Evolutionary conservation across 2,888 invertebrate species (phyloP).

Genomic region (Phengaris alcon): DNA sequence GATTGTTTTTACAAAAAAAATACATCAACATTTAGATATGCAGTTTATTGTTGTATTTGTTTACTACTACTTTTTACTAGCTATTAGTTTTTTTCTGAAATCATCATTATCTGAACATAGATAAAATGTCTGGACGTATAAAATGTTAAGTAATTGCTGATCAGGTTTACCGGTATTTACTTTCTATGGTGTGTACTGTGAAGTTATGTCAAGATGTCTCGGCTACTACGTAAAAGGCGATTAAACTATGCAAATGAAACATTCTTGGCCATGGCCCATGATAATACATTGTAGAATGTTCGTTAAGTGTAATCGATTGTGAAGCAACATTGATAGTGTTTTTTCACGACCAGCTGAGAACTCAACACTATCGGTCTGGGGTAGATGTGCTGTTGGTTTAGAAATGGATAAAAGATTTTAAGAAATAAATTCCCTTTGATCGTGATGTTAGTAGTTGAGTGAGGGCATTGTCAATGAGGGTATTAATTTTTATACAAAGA

Average conservation of each 20-base stretch:
- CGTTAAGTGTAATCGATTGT: not conserved
- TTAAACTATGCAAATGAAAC: constrained; percentile 22
- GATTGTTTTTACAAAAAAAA: too few relatives aligned
- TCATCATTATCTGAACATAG: not conserved
- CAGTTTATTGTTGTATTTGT: constrained; percentile 36
- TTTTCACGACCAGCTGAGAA: too few relatives aligned
- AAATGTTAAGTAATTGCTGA: constrained; percentile 14
- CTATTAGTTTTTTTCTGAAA: not conserved
- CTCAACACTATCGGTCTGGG: too few relatives aligned
- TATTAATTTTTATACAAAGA: too few relatives aligned
- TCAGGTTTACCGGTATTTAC: constrained; percentile 8
- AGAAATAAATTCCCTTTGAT: too few relatives aligned
- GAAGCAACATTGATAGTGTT: not conserved
- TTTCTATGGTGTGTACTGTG: constrained; percentile 19
- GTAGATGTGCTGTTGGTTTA: too few relatives aligned
- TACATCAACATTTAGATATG: not conserved
- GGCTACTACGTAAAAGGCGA: constrained; percentile 9
- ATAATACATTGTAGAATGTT: not conserved
- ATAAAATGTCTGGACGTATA: not conserved
- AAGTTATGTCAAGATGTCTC: constrained; percentile 20
- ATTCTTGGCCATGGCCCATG: not conserved
- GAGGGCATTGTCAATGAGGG: too few relatives aligned
- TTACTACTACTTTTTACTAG: constrained; percentile 7
- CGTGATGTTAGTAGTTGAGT: too few relatives aligned
- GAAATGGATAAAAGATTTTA: too few relatives aligned